Evolutionary conservation across 2,888 invertebrate species (phyloP).

Genomic region (Lasioglossum figueresi): DNA sequence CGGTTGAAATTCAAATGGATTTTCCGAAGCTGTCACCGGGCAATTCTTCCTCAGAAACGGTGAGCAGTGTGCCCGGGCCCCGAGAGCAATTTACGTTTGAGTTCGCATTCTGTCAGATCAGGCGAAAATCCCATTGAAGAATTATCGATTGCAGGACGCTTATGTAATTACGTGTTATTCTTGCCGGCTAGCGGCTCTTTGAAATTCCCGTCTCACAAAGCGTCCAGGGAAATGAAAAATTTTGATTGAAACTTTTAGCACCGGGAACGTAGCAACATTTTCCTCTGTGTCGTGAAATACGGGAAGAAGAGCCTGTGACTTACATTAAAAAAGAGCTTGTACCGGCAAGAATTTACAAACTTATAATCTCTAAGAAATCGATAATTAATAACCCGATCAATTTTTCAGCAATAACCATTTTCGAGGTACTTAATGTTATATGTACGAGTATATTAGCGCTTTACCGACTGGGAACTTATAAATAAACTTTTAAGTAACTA

Average conservation of each 20-base stretch:
- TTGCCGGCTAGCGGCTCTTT: neutral
- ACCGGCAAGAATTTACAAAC: neutral
- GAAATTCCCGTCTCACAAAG: neutral
- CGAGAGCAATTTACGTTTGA: constrained; percentile 24
- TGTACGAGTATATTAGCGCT: neutral
- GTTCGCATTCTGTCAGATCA: neutral
- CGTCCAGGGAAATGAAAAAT: constrained; percentile 2
- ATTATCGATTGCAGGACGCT: constrained; percentile 7
- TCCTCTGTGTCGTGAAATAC: neutral
- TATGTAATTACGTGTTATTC: constrained; percentile 26
- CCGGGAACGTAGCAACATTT: neutral
- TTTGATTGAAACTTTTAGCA: neutral
- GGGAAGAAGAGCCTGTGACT: neutral
- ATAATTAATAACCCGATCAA: neutral
- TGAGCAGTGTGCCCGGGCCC: neutral
- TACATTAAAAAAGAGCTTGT: neutral
- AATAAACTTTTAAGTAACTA: neutral
- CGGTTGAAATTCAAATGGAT: constrained; percentile 18
- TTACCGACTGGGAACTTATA: neutral
- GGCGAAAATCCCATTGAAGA: constrained; percentile 8
- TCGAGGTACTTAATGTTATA: neutral
- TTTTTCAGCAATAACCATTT: neutral
- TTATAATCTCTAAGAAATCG: neutral
- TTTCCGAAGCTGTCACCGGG: neutral
- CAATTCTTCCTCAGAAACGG: neutral